Percentiles rank a stretch among this genome's conserved stretches.
Conservation (phyloP, 1,140 invertebrate species). For the Atta cephalotes region DNA sequence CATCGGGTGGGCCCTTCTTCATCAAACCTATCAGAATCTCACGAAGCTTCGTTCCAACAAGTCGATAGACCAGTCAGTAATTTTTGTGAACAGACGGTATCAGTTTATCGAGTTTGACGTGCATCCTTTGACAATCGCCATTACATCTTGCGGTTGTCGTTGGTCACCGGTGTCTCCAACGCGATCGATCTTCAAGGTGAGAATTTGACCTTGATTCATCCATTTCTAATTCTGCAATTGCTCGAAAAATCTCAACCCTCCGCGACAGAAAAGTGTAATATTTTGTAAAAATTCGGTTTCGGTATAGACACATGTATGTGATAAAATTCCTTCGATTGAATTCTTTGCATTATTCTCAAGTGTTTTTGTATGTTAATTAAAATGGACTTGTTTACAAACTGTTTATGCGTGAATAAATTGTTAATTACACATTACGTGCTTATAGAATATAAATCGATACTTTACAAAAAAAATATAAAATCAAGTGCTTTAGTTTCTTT, state of each 20-base stretch:
- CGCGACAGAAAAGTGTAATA: not conserved
- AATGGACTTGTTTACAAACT: constrained; percentile 6
- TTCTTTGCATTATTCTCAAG: not conserved
- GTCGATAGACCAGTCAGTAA: not conserved
- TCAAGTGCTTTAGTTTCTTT: not conserved
- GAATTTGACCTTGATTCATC: constrained; percentile 49
- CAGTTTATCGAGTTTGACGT: not conserved
- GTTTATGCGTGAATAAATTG: not conserved
- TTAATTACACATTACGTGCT: not conserved
- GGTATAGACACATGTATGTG: not conserved
- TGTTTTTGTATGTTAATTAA: not conserved
- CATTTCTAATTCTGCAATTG: not conserved
- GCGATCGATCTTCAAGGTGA: constrained; percentile 63
- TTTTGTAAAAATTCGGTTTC: not conserved
- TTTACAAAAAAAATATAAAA: not conserved
- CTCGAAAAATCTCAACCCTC: not conserved
- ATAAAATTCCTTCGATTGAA: not conserved
- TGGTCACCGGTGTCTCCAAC: constrained; percentile 16
- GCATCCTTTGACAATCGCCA: not conserved
- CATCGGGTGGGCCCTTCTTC: constrained; percentile 66
- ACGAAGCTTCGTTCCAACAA: constrained; percentile 62
- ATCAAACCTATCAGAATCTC: constrained; percentile 71
- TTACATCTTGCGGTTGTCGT: not conserved
- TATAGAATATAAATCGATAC: not conserved
- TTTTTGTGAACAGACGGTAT: constrained; percentile 19